Percentiles rank a stretch among this genome's conserved stretches.
Evolutionary conservation across 1,140 invertebrate genomes (phyloP).

Genomic region (Pseudoatta argentina): DNA sequence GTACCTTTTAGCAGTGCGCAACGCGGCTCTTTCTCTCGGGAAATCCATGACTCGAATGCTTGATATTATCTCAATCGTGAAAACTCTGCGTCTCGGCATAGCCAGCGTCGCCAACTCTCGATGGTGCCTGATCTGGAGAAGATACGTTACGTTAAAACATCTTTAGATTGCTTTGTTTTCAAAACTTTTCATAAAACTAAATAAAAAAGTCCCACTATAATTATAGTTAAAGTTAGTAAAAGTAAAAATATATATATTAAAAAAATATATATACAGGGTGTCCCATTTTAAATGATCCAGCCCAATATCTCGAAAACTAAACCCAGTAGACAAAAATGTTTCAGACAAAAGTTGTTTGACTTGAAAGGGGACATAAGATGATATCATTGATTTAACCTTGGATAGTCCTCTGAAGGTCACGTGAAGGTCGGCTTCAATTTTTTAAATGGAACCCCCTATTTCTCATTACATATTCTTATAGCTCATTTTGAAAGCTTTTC

Average conservation of each 20-base stretch:
- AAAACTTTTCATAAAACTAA: not conserved
- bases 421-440: too few relatives aligned
- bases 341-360: too few relatives aligned
- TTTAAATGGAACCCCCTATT: too few relatives aligned
- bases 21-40: conserved; percentile 70
- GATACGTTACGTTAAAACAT: conserved; percentile 16
- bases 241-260: not conserved
- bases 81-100: conserved; percentile 57
- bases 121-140: not conserved
- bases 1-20: conserved; percentile 67
- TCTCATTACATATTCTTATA: too few relatives aligned
- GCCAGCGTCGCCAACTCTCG: conserved; percentile 56
- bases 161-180: not conserved
- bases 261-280: too few relatives aligned
- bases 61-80: conserved; percentile 73
- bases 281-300: too few relatives aligned
- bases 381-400: too few relatives aligned
- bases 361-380: too few relatives aligned
- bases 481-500: too few relatives aligned
- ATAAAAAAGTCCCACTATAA: not conserved
- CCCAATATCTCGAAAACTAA: too few relatives aligned
- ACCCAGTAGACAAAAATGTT: too few relatives aligned
- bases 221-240: not conserved
- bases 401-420: too few relatives aligned
- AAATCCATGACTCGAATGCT: conserved; percentile 74